A percentile compares a stretch with the other conserved stretches of the same genome.
These are phyloP conservation scores for Lissocephala sabroskyi DNA, from an alignment of 2,888 invertebrate genomes.

Conservation along the genomic window DNA sequence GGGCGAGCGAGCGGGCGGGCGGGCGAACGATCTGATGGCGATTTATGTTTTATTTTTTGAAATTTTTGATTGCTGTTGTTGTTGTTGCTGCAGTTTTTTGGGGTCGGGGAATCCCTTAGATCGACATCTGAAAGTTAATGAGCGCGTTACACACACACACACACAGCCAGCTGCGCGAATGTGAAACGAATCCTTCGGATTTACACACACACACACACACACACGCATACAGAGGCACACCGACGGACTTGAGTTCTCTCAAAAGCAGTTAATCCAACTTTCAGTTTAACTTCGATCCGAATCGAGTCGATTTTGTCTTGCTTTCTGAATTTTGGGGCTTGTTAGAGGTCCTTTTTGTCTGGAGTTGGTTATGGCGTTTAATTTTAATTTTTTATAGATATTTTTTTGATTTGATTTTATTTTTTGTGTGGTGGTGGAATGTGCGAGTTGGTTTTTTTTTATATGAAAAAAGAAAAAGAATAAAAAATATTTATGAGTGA, in stretches of 20 bases:
- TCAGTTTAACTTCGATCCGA: too few relatives aligned
- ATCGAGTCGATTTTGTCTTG: too few relatives aligned
- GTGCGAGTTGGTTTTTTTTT: slow-evolving; percentile 51
- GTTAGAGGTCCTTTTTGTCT: slow-evolving; percentile 41
- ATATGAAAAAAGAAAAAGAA: slow-evolving; percentile 70
- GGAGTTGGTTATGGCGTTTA: slow-evolving; percentile 5
- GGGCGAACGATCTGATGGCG: slow-evolving; percentile 14
- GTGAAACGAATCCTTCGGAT: slow-evolving; percentile 10
- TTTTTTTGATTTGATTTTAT: slow-evolving; percentile 6
- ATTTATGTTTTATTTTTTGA: too few relatives aligned
- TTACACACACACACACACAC: slow-evolving; percentile 4
- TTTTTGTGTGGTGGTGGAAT: slow-evolving; percentile 50
- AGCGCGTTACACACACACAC: slow-evolving; percentile 9
- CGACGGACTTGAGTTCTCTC: too few relatives aligned
- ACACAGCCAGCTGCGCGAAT: slow-evolving; percentile 7
- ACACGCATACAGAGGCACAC: too few relatives aligned
- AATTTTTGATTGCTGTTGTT: too few relatives aligned
- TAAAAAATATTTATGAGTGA: slow-evolving; percentile 70
- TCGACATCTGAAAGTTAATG: slow-evolving; percentile 39
- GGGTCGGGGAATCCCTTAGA: slow-evolving; percentile 21
- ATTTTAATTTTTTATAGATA: slow-evolving; percentile 21
- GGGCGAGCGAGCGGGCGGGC: slow-evolving; percentile 17
- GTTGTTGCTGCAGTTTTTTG: too few relatives aligned
- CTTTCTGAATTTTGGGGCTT: slow-evolving; percentile 6
- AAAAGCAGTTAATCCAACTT: too few relatives aligned